Evolutionary conservation across 2,797 vertebrate genomes (phyloP), one percentile per base, ranked within the genome.

Genomic region (Eutrigla gurnardus): DNA sequence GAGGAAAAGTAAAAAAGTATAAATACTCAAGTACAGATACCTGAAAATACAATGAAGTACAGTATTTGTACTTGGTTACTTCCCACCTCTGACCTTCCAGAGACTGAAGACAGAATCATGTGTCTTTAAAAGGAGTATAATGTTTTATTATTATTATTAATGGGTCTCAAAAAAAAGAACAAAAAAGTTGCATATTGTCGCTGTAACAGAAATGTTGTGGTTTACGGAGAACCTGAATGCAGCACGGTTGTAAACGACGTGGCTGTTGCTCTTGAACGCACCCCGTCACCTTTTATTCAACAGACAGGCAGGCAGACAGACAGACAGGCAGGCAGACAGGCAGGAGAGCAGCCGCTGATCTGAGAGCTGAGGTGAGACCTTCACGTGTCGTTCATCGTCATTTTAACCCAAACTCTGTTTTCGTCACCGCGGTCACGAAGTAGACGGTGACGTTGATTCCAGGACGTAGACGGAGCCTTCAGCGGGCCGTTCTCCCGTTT

Each of bases 181-280:
- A 12, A 57, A 15, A 11, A 69, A 39, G 8, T 46, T 45, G 6
- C 4, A 17, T 5, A 7, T 42, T 25, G 11, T 14, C 0, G 2
- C 8, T 3, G 3, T 17, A 18, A 35, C 0, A 4, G 1, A 55
- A 54, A 37, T 49, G n/a, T 61, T 18, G 15, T 4, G 1, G 7
- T 25, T 18, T 11, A 3, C 0, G 39, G 33, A 0, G 61, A 1
- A 2, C 37, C 0, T 79, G 70, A 86, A 86, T 2, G 75, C 78
- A 47, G 0, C 86, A 46, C 37, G 0, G 18, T 11, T 1, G 4
- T n/a, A 12, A 1, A 14, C 2, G 9, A 0, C 2, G 8, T 36
- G 2, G 3, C 2, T 45, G 60, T 32, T 65, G 79, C 35, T 70
- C 62, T 69, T 86, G 85, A 89, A 87, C 57, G 4, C 80, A 87